These are phyloP conservation scores for Leptatherina wallacei DNA, from an alignment of 2,797 vertebrate genomes.

Conservation along the genomic window DNA sequence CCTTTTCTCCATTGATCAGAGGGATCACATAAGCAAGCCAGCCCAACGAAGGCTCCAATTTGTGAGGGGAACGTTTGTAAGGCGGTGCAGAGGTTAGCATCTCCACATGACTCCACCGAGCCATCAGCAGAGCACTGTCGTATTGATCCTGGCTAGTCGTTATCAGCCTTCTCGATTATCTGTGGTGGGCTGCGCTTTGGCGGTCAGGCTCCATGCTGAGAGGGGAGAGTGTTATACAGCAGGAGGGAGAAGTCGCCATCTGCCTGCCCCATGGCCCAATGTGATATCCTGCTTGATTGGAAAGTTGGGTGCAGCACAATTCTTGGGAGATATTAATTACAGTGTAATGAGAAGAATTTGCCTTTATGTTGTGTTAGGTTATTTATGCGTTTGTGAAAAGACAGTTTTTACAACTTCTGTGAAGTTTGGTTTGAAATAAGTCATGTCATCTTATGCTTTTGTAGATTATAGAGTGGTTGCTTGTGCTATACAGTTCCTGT, in stretches of 20 bases:
- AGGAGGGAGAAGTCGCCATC: constrained; percentile 40
- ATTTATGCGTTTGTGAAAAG: constrained; percentile 23
- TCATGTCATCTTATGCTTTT: not conserved
- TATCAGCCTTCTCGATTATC: constrained; percentile 68
- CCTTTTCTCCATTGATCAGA: constrained; percentile 51
- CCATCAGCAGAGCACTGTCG: constrained; percentile 35
- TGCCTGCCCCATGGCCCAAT: constrained; percentile 25
- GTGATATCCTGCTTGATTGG: constrained; percentile 41
- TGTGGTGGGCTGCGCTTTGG: constrained; percentile 32
- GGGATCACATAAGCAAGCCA: constrained; percentile 50
- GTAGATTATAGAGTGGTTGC: not conserved
- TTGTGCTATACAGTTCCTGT: constrained; percentile 6
- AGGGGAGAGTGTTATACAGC: constrained; percentile 42
- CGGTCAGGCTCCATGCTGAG: constrained; percentile 43
- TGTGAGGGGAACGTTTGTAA: constrained; percentile 51
- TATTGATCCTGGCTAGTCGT: constrained; percentile 67
- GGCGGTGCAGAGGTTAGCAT: constrained; percentile 59
- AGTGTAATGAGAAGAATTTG: constrained; percentile 22
- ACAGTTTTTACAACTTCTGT: constrained; percentile 2
- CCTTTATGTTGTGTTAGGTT: not conserved
- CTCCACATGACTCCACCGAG: constrained; percentile 49
- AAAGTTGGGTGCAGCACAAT: constrained; percentile 21
- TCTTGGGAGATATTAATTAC: constrained; percentile 22
- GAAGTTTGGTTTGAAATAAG: constrained; percentile 14
- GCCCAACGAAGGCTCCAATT: constrained; percentile 55